Base-by-base conservation (phyloP, 2,888 invertebrate genomes). In the Helleia helle region DNA sequence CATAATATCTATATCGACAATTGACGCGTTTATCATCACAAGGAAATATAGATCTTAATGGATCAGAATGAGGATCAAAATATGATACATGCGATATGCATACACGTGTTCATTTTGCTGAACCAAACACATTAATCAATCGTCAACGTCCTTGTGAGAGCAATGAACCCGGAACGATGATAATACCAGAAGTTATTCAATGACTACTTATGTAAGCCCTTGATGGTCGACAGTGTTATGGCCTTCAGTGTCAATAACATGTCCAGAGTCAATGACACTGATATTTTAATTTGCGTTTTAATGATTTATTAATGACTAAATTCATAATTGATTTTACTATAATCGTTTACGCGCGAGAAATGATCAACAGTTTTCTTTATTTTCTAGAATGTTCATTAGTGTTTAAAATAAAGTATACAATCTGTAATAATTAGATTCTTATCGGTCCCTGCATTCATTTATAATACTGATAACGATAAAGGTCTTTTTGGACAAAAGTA, bases 81-180 rank as follows among this genome's bases (percentile, higher is more conserved):
- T 34, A 13, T 11, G 12, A 12, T 22, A 18, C 12, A 12, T 1
- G 0, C 12, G 39, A 31, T 25, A 31, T 29, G 29, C 41, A 44
- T 51, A 46, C 54, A 56, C 56, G 56, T 58, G 58, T 39, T 49
- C 38, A 38, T 42, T 47, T 41, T 44, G 44, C 44, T 48, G 47
- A 52, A 46, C 44, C 45, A 44, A 53, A 47, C 46, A 43, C 46
- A 50, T 52, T 47, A 47, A 41, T 48, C 48, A 62, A 58, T 58
- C 57, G 46, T 52, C 49, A 59, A 67, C 75, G 80, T 73, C 80
- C 83, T 81, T 83, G 81, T 57, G 51, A 58, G 74, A 53, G 38
- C 72, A 59, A 65, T 69, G 65, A 75, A 75, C 80, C 80, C 79
- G 80, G 83, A 79, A 79, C 62, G 65, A 46, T 51, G 63, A 67